These are phyloP conservation scores for Drosophila sturtevanti DNA, from an alignment of 1,140 invertebrate genomes.

Conservation along the genomic window DNA sequence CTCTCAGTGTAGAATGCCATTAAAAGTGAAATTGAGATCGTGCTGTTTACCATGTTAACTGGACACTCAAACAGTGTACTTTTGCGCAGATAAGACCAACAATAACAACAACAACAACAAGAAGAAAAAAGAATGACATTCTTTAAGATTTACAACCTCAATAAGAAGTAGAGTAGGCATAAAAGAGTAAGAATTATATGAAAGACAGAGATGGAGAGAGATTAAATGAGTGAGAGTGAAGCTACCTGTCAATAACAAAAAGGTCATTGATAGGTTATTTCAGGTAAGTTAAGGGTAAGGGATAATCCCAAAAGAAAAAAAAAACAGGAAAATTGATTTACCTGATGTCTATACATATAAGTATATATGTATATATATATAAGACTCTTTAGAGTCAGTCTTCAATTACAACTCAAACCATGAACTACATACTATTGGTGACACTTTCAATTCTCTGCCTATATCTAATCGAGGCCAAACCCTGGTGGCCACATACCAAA, in stretches of 20 bases:
- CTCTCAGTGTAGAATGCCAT: not conserved
- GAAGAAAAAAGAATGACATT: not conserved
- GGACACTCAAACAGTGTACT: not conserved
- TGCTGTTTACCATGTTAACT: not conserved
- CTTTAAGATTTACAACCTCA: not conserved
- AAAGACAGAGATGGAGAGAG: not conserved
- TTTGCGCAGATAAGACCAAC: not conserved
- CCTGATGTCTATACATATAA: too few relatives aligned
- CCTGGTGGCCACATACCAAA: constrained; percentile 52
- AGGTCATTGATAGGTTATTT: not conserved
- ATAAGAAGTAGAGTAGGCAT: not conserved
- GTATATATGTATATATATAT: too few relatives aligned
- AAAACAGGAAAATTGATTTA: not conserved
- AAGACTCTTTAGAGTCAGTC: constrained; percentile 13
- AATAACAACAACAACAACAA: too few relatives aligned
- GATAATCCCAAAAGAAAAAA: not conserved
- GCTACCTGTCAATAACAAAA: not conserved
- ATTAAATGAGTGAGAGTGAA: constrained; percentile 3
- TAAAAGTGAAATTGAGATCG: constrained; percentile 9
- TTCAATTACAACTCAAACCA: constrained; percentile 2
- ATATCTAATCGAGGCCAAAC: constrained; percentile 10
- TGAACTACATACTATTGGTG: constrained; percentile 29
- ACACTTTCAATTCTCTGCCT: constrained; percentile 11
- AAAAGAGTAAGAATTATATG: not conserved
- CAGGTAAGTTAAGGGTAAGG: not conserved